These are phyloP conservation scores for Papilio polyxenes DNA, from an alignment of 1,140 invertebrate species.

Conservation along the genomic window DNA sequence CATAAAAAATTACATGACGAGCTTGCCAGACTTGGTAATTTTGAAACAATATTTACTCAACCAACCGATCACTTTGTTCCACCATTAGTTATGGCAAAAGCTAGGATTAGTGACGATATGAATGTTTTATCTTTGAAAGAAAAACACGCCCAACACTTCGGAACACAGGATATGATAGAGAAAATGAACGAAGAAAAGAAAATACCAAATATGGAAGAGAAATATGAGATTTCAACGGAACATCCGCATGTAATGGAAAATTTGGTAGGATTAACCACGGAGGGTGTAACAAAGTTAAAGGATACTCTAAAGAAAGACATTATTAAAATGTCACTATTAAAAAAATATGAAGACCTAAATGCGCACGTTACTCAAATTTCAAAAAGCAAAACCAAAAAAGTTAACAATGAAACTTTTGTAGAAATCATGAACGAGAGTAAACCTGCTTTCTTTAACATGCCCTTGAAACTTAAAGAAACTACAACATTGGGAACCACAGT, in stretches of 20 bases:
- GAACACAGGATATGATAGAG: constrained; percentile 56
- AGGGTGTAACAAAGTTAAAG: constrained; percentile 43
- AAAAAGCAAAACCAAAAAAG: constrained; percentile 44
- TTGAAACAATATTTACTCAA: constrained; percentile 77
- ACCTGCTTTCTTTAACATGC: background rate
- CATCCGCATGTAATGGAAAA: background rate
- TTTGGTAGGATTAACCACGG: constrained; percentile 7
- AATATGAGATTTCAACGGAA: constrained; percentile 23
- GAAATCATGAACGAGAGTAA: constrained; percentile 20
- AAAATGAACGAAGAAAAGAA: constrained; percentile 49
- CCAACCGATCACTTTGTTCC: constrained; percentile 79
- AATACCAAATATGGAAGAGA: constrained; percentile 39
- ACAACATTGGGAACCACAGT: constrained; percentile 36
- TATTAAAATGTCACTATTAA: constrained; percentile 57
- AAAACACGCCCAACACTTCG: constrained; percentile 74
- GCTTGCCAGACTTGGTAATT: constrained; percentile 66
- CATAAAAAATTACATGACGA: constrained; percentile 72
- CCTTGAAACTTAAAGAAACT: constrained; percentile 34
- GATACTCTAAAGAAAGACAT: constrained; percentile 52
- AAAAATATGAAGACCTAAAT: constrained; percentile 67
- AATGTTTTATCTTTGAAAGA: constrained; percentile 75
- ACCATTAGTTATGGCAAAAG: constrained; percentile 79
- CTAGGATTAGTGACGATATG: constrained; percentile 78
- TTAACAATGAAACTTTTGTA: constrained; percentile 39
- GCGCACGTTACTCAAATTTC: constrained; percentile 35